Evolutionary conservation across 2,888 invertebrate genomes (phyloP), one percentile per base, ranked within the genome.

Genomic region (Syrphus vitripennis): DNA sequence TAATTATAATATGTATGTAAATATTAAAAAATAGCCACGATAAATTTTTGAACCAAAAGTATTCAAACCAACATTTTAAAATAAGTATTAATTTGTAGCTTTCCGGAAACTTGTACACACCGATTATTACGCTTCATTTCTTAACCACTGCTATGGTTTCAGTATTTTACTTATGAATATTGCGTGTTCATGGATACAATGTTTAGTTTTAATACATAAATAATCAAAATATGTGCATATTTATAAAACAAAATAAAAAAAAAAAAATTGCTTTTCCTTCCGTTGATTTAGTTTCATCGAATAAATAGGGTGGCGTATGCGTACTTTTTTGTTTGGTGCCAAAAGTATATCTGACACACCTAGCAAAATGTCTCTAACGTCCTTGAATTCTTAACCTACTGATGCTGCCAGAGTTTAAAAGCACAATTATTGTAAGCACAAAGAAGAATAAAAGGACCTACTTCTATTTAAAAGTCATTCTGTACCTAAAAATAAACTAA

Each of bases 341-440:
- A 50, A 48, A 50, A 50, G 5, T n/a, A 21, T 21, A 48, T 6
- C 12, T 48, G 59, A 67, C 48, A 34, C 65, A 67, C 45, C 65
- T 65, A 42, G 29, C 42, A 24, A 26, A 21, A 42, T 40, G 42
- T 24, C 37, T n/a, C 31, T 12, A 31, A 24, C 34, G 50, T 67
- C 67, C 67, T 67, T 67, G 50, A 67, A 67, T 24, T 50, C 34
- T 50, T 67, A 67, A 50, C 48, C 67, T 24, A 67, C 67, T 67
- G 16, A 3, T 40, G 67, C 10, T n/a, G 19, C 14, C 19, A 42
- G 65, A 65, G 19, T 45, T 63, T 29, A 42, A 63, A 65, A 10
- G 65, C 31, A 65, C 45, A 63, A 29, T 29, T 34, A 16, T 34
- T 50, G 14, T 24, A 24, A 7, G 26, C 50, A 31, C 19, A 45